Evolutionary conservation across 2,888 invertebrate species (phyloP), one percentile per base, ranked within the genome.

Genomic region (Rhingia rostrata): DNA sequence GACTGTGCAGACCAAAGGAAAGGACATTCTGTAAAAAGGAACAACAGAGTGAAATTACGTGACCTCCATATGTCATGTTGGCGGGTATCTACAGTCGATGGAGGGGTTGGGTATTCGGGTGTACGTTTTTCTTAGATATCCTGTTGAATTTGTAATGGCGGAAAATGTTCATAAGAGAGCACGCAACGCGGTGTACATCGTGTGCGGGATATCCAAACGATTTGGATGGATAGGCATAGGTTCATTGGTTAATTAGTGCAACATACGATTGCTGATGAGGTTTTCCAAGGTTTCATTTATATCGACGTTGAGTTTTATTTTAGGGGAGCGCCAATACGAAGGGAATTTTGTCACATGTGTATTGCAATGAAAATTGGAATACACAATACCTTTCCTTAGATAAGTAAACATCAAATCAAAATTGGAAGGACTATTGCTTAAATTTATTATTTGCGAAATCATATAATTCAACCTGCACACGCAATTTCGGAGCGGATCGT

Each of bases 141-240:
- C 79, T 79, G 69, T 80, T 84, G 64, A 84, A 84, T 84, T 84
- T 75, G 74, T 74, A 84, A 84, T 84, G 70, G 80, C 80, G 84
- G 84, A 80, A 66, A 56, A 63, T 70, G 74, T 84, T 80, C 80
- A 84, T 74, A 84, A 64, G 64, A 64, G 64, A 41, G 54, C 84
- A 84, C 74, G 79, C 84, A 70, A 79, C 43, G 35, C 39, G 7
- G 41, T 53, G 35, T 70, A 43, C 45, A 12, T 49, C 10, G 47
- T 70, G 56, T 53, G 66, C 33, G 33, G 75, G 47, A 64, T 72
- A 61, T 72, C 58, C 69, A 67, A 64, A 66, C 70, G 64, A 80
- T 84, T 84, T 70, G 64, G 70, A 84, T 66, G 69, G 63, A 66
- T 80, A 66, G 61, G 56, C 75, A 66, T 80, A 66, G 61, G 56